Percentiles rank a stretch among this genome's conserved stretches.
Evolutionary conservation across 1,140 invertebrate genomes (phyloP).

Genomic region (Homarus americanus): DNA sequence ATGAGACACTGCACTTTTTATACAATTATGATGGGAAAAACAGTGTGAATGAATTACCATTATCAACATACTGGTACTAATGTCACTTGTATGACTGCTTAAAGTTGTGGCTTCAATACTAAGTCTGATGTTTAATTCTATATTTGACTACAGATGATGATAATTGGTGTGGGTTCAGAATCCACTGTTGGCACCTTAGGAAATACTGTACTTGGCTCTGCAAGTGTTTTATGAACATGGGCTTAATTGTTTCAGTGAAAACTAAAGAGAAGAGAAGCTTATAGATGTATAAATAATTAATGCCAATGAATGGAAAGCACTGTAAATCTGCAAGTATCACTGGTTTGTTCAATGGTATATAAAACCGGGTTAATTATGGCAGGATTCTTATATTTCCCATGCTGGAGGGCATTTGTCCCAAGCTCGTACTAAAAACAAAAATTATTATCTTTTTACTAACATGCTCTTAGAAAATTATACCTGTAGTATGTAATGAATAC

Average conservation of each 20-base stretch:
- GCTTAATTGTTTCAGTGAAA: not conserved
- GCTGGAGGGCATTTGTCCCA: not conserved
- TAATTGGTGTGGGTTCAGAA: not conserved
- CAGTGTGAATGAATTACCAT: too few relatives aligned
- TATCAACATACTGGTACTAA: not conserved
- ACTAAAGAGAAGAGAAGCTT: not conserved
- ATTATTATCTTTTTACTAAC: too few relatives aligned
- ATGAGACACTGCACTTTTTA: too few relatives aligned
- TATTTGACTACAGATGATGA: not conserved
- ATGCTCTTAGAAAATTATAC: too few relatives aligned
- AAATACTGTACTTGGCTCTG: not conserved
- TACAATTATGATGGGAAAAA: too few relatives aligned
- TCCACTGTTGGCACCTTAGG: not conserved
- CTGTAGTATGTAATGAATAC: too few relatives aligned
- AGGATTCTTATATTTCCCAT: not conserved
- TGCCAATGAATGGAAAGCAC: not conserved
- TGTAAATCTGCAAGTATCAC: not conserved
- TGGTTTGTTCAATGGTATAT: not conserved
- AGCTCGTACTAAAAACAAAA: not conserved
- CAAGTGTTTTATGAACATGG: too few relatives aligned
- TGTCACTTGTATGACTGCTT: not conserved
- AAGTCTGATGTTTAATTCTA: too few relatives aligned
- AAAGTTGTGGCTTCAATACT: not conserved
- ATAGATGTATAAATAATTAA: not conserved
- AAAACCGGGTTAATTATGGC: not conserved